These are phyloP conservation scores for Porphyrio hochstetteri DNA, from an alignment of 2,113 vertebrate species.

Conservation along the genomic window DNA sequence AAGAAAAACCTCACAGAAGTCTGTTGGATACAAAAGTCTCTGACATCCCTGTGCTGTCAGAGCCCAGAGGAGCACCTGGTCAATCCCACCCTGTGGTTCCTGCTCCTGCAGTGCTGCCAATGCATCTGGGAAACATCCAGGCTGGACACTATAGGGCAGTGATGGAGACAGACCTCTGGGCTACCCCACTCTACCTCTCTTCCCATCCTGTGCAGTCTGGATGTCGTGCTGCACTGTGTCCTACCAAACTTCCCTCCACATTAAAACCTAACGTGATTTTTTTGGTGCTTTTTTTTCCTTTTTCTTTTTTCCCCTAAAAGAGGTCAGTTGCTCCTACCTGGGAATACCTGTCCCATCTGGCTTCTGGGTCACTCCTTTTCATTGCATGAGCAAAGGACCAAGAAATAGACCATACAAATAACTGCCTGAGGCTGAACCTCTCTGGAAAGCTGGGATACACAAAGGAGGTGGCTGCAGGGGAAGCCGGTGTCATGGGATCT, in stretches of 20 bases:
- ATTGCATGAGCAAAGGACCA: conserved; percentile 33
- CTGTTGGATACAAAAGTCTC: neutral
- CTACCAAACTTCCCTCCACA: neutral
- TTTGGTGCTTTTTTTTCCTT: neutral
- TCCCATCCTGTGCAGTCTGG: neutral
- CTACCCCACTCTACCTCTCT: neutral
- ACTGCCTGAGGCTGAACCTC: conserved; percentile 18
- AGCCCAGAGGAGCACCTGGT: neutral
- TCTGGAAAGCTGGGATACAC: conserved; percentile 1
- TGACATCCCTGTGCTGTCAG: fast-evolving
- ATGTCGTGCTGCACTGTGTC: neutral
- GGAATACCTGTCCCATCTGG: conserved; percentile 37
- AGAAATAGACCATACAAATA: conserved; percentile 42
- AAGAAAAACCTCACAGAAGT: neutral
- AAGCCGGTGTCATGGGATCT: neutral
- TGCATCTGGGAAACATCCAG: neutral
- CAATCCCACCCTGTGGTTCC: neutral
- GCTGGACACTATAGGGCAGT: neutral
- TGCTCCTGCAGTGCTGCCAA: neutral
- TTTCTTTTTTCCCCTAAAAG: neutral
- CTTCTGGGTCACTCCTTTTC: neutral
- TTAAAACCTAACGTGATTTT: neutral
- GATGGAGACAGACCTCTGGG: neutral
- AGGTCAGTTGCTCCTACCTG: neutral
- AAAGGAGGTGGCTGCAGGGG: conserved; percentile 19